A percentile compares a stretch with the other conserved stretches of the same genome.
Conservation (phyloP, 2,797 vertebrate genomes). For the Vespertilio murinus region DNA sequence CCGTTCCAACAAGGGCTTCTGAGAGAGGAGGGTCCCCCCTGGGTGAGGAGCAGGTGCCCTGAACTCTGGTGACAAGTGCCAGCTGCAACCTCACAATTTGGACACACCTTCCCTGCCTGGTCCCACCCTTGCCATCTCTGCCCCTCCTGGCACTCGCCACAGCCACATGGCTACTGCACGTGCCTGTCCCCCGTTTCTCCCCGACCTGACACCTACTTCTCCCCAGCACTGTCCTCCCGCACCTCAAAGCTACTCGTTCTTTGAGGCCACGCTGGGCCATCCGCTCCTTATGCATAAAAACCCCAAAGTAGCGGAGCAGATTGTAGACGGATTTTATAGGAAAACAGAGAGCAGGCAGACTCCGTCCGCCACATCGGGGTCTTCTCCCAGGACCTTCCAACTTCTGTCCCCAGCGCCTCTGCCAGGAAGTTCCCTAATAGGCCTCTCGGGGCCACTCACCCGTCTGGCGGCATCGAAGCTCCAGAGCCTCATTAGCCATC, state of each 20-base stretch:
- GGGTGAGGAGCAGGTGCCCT: neutral
- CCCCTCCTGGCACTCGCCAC: neutral
- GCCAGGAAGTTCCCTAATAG: slow-evolving; percentile 37
- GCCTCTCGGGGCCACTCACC: slow-evolving; percentile 68
- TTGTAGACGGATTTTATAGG: too few species aligned
- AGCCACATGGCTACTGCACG: too few species aligned
- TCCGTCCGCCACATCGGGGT: neutral
- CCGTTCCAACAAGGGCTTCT: neutral
- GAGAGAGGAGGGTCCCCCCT: neutral
- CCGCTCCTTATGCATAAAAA: too few species aligned
- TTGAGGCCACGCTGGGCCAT: too few species aligned
- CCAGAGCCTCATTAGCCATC: too few species aligned
- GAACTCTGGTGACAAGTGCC: neutral
- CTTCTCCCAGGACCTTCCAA: neutral
- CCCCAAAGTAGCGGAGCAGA: too few species aligned
- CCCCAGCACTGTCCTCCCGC: too few species aligned
- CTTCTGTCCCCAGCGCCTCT: neutral
- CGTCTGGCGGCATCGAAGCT: slow-evolving; percentile 26
- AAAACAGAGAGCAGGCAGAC: too few species aligned
- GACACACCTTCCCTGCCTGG: neutral
- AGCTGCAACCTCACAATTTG: neutral
- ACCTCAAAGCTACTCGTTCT: too few species aligned
- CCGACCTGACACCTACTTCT: neutral
- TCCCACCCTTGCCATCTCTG: neutral
- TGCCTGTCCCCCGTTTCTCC: neutral